Evolutionary conservation across 1,140 invertebrate genomes (phyloP).

Genomic region (Plodia interpunctella): DNA sequence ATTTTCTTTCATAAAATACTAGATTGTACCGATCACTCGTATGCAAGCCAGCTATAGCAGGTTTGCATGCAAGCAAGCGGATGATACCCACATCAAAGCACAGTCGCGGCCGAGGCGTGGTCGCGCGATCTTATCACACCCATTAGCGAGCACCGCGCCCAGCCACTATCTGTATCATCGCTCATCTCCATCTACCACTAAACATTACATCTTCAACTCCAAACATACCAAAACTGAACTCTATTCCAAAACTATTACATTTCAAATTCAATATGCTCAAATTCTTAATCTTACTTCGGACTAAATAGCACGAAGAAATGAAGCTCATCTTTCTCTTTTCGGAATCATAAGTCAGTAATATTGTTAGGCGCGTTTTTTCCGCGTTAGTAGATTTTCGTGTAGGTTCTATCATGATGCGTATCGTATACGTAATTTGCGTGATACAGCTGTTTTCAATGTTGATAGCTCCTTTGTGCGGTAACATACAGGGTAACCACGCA

Average conservation of each 20-base stretch:
- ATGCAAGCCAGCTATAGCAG: too few relatives aligned
- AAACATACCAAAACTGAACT: conserved; percentile 22
- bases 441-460: conserved; percentile 58
- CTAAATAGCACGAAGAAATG: conserved; percentile 24
- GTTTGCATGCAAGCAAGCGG: too few relatives aligned
- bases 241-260: conserved; percentile 12
- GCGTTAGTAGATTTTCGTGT: conserved; percentile 47
- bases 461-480: conserved; percentile 42
- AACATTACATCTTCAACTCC: conserved; percentile 29
- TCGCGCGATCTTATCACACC: conserved; percentile 64
- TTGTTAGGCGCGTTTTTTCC: conserved; percentile 52
- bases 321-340: conserved; percentile 53
- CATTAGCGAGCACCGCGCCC: conserved; percentile 65
- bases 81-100: background rate
- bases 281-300: conserved; percentile 7
- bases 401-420: conserved; percentile 46
- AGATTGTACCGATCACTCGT: too few relatives aligned
- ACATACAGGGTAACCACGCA: conserved; percentile 30
- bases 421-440: conserved; percentile 60
- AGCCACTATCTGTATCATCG: conserved; percentile 63
- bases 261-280: conserved; percentile 13
- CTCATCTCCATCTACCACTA: conserved; percentile 28
- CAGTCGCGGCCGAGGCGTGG: conserved; percentile 52
- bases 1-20: too few relatives aligned
- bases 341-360: conserved; percentile 39